Evolutionary conservation across 2,113 vertebrate genomes (phyloP).

Genomic region (Coregonus clupeaformis): DNA sequence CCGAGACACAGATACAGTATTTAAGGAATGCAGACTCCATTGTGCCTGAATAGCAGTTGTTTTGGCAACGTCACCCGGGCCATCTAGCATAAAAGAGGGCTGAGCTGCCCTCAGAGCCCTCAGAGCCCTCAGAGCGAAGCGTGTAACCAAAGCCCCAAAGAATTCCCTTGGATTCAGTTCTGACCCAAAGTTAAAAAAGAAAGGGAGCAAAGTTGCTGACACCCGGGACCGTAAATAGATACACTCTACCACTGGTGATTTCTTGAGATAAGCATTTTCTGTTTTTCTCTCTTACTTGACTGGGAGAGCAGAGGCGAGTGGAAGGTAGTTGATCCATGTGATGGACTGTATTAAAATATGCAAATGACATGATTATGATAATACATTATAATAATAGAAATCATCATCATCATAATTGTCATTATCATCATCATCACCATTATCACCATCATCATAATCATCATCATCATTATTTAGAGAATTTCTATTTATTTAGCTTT

Average conservation of each 20-base stretch:
- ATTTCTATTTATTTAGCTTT: no score
- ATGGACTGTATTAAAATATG: no score
- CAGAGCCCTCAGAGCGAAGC: constrained; percentile 57
- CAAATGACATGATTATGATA: no score
- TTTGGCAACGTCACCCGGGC: constrained; percentile 9
- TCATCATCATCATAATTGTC: no score
- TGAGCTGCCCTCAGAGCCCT: constrained; percentile 44
- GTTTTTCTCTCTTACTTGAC: constrained; percentile 30
- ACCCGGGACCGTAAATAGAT: constrained; percentile 61
- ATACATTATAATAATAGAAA: no score
- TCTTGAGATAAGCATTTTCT: constrained; percentile 40
- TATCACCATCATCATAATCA: no score
- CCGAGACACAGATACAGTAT: constrained; percentile 58
- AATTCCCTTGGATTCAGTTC: constrained; percentile 58
- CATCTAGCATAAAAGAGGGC: constrained; percentile 57
- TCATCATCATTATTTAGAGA: no score
- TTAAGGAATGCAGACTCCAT: constrained; percentile 65
- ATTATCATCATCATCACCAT: no score
- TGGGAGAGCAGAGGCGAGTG: neutral
- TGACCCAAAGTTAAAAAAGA: constrained; percentile 55
- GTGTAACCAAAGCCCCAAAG: constrained; percentile 63
- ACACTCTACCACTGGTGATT: constrained; percentile 26
- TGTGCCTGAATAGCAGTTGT: constrained; percentile 37
- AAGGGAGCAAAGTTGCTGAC: constrained; percentile 49
- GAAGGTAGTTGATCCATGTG: neutral